These are phyloP conservation scores for Onchidella celtica DNA, from an alignment of 2,888 invertebrate species.

Conservation along the genomic window DNA sequence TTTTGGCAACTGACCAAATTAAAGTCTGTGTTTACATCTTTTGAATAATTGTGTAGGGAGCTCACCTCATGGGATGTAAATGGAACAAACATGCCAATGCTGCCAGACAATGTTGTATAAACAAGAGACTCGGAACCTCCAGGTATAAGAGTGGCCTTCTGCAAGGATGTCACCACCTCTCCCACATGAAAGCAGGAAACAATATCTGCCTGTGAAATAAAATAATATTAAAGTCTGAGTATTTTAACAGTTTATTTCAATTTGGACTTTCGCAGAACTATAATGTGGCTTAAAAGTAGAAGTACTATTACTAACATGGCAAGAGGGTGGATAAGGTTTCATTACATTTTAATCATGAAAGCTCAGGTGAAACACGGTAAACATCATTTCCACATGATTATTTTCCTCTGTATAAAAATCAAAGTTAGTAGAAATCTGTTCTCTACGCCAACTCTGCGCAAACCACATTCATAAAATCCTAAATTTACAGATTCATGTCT, in stretches of 20 bases:
- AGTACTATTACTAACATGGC: neutral
- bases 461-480: too few relatives aligned
- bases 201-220: conserved; percentile 84
- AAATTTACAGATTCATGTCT: too few relatives aligned
- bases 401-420: too few relatives aligned
- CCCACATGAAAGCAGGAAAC: conserved; percentile 97
- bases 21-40: too few relatives aligned
- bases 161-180: conserved; percentile 96
- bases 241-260: neutral
- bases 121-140: conserved; percentile 98
- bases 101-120: conserved; percentile 94
- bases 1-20: too few relatives aligned
- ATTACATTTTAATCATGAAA: conserved; percentile 57
- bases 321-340: too few relatives aligned
- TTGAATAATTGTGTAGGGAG: too few relatives aligned
- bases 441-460: too few relatives aligned
- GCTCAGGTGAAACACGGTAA: conserved; percentile 63
- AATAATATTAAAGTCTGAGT: neutral
- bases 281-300: neutral
- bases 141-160: conserved; percentile 96
- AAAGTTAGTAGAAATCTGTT: too few relatives aligned
- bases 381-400: conserved; percentile 47
- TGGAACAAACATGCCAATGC: conserved; percentile 80
- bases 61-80: conserved; percentile 79
- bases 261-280: neutral